Evolutionary conservation across 2,113 vertebrate genomes (phyloP).

Genomic region (Hippocampus zosterae): DNA sequence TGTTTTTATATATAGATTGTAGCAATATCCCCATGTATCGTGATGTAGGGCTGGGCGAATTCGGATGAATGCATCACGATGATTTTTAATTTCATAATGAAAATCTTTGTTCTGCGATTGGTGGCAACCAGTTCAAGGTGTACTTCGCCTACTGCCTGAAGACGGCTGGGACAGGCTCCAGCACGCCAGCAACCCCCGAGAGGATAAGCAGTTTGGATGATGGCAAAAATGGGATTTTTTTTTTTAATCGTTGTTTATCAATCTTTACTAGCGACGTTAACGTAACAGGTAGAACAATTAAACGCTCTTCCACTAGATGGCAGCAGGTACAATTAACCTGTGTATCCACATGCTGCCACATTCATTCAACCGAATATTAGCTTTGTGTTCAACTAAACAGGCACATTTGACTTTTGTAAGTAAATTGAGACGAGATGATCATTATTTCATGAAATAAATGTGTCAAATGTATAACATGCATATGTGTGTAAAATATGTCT

Average conservation of each 20-base stretch:
- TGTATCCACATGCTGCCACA: background rate
- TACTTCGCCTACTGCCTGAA: too few species aligned
- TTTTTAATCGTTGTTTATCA: background rate
- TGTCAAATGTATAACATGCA: too few species aligned
- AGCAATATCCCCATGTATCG: background rate
- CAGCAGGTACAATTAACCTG: background rate
- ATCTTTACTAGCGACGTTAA: background rate
- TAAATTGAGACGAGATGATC: background rate
- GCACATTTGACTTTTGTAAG: background rate
- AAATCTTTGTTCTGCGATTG: background rate
- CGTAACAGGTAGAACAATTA: background rate
- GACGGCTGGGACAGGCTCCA: too few species aligned
- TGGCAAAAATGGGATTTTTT: too few species aligned
- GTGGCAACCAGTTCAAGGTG: too few species aligned
- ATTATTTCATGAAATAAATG: background rate
- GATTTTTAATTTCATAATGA: background rate
- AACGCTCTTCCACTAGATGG: background rate
- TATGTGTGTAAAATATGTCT: too few species aligned
- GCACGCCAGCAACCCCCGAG: too few species aligned
- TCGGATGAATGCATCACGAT: background rate
- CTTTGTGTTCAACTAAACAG: background rate
- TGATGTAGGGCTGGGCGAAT: background rate
- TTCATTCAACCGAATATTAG: background rate
- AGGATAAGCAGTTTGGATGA: too few species aligned
- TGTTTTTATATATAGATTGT: slow-evolving; percentile 36